Conservation (phyloP, 2,888 invertebrate genomes). For the Agrypnus murinus region DNA sequence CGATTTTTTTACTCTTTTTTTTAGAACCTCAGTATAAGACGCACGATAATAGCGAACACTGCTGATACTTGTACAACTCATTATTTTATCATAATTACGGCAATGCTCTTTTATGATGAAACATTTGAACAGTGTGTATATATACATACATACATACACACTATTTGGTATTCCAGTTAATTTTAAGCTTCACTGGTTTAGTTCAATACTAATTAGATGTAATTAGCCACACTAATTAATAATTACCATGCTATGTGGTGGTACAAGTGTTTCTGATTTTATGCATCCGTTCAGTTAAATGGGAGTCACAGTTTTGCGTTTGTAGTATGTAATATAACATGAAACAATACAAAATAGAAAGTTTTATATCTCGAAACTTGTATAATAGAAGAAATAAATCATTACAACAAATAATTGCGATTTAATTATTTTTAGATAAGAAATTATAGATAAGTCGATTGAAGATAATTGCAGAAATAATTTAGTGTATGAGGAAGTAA, state of each 20-base stretch:
- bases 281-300: conserved; percentile 21
- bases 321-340: no score
- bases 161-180: conserved; percentile 18
- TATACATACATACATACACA: no score
- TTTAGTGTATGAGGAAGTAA: no score
- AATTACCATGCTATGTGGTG: conserved; percentile 21
- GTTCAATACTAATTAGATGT: conserved; percentile 29
- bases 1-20: conserved; percentile 15
- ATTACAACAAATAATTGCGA: no score
- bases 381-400: no score
- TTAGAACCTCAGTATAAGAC: conserved; percentile 17
- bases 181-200: conserved; percentile 32
- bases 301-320: background rate
- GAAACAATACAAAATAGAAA: no score
- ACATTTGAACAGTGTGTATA: background rate
- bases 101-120: conserved; percentile 1
- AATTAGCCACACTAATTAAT: conserved; percentile 31
- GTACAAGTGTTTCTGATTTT: conserved; percentile 15
- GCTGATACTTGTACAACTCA: conserved; percentile 25
- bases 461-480: no score
- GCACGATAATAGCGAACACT: no score
- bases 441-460: no score
- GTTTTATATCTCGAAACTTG: no score
- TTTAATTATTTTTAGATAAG: no score
- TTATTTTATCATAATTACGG: conserved; percentile 27